Evolutionary conservation across 2,113 vertebrate species (phyloP), one percentile per base, ranked within the genome.

Genomic region (Leiothrix lutea): DNA sequence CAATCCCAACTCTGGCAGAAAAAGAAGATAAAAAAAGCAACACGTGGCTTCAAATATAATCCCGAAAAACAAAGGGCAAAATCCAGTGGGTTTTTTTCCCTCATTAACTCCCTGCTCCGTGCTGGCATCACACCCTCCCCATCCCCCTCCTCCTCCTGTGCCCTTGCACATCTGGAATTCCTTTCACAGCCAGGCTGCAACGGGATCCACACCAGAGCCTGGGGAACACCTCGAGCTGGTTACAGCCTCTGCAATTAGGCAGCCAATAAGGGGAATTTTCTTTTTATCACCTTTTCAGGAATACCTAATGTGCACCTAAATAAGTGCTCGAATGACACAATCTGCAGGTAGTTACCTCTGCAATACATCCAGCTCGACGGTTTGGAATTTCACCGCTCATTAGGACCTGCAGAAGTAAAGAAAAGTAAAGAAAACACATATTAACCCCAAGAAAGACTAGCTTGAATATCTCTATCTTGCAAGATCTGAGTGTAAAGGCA

Each of bases 211-310:
- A 11, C 2, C 71, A 14, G 7, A 58, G 61, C 57, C 83, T 38
- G 0, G 0, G 62, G 58, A 91, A 47, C 96, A 94, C 96, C 96
- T 95, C 86, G 95, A 94, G 72, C 84, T 96, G 86, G 84, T 94
- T 94, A 95, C 2, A 2, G 77, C 8, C 91, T 56, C 93, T 84
- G 77, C 80, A 95, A 92, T 91, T 48, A 87, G 80, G 69, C 72
- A 89, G 77, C 16, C 87, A 91, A 6, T 29, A 62, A 74, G 77
- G 48, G 60, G 84, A 86, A 91, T 89, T 96, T 78, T n/a, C 64
- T 70, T 94, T 94, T 94, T 58, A 84, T 73, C 72, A 6, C 60
- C 3, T 81, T 84, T 82, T 74, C n/a, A 91, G 73, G 77, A 58
- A 89, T 78, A 26, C 20, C 31, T 87, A 87, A 71, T 11, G 44